Evolutionary conservation across 2,797 vertebrate genomes (phyloP), one percentile per base, ranked within the genome.

Genomic region (Bryconaethiops microstoma): DNA sequence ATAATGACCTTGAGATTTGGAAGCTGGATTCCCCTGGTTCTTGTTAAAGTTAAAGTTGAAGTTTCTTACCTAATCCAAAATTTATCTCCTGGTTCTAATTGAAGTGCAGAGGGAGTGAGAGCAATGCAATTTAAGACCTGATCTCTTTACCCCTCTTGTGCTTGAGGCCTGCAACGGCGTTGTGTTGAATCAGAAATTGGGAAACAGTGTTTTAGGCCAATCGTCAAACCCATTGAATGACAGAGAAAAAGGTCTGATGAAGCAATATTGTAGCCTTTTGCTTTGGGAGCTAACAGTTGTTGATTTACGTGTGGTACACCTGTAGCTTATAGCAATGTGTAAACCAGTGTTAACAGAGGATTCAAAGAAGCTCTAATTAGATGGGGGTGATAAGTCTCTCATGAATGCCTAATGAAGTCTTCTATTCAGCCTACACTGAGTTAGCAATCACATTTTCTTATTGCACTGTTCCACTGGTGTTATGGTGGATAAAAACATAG

Each of bases 41-140:
- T 74, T 50, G 70, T 59, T 52, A 14, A 54, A 62, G 55, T 77
- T 35, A 35, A 35, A 35, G 35, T 81, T 77, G 63, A 70, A 70
- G 68, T 55, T 59, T 65, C 42, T 50, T 59, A 50, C 75, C 76
- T 76, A 78, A 84, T 81, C 83, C 78, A 75, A 84, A 81, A 84
- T 84, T 9, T 64, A 78, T 81, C 75, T 84, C 57, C 71, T 74
- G n/a, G 39, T 64, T 50, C 57, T 84, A 76, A 84, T 78, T 78
- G 75, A 81, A 71, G 83, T 76, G 71, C 76, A 75, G 59, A 60
- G 39, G 45, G 63, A 78, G 55, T 16, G 16, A 71, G 76, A 14
- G 63, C 50, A 70, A 70, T 57, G 76, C 75, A 57, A 81, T 81
- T 78, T 78, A 81, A 69, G 72, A 70, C 79, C 50, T 67, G 54